Conservation (phyloP, 2,113 vertebrate species). For the Falcunculus frontatus region DNA sequence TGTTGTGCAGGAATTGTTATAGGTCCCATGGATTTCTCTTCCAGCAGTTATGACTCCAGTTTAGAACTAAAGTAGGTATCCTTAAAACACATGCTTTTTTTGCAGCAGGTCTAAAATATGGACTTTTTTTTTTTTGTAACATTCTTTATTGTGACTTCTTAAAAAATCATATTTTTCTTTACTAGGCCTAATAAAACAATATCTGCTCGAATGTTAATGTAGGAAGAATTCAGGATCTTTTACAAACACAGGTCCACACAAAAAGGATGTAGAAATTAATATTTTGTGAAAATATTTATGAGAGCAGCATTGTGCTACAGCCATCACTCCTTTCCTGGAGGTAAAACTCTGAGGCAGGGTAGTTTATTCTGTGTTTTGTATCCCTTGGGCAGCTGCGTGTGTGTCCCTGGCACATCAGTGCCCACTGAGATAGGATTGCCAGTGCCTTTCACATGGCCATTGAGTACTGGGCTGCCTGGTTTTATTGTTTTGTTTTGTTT, state of each 20-base stretch:
- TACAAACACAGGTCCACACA: neutral
- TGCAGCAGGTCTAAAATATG: neutral
- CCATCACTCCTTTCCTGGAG: neutral
- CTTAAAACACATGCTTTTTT: neutral
- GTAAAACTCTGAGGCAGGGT: neutral
- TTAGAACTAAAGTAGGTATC: neutral
- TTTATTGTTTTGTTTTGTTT: neutral
- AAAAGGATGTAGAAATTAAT: neutral
- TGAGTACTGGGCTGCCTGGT: neutral
- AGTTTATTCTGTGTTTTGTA: neutral
- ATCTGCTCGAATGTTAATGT: neutral
- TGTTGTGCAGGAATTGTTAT: neutral
- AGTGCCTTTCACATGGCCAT: neutral
- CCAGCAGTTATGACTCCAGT: neutral
- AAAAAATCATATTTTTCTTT: neutral
- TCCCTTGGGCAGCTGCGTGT: accelerated
- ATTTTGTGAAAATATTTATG: neutral
- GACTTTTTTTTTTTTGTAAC: neutral
- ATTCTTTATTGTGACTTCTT: neutral
- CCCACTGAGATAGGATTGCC: neutral
- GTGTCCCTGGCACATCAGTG: neutral
- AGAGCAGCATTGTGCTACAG: neutral
- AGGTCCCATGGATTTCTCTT: neutral
- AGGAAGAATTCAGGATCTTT: neutral
- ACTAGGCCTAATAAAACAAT: neutral